A percentile compares a stretch with the other conserved stretches of the same genome.
Evolutionary conservation across 2,113 vertebrate species (phyloP).

Genomic region (Nothocercus julius): DNA sequence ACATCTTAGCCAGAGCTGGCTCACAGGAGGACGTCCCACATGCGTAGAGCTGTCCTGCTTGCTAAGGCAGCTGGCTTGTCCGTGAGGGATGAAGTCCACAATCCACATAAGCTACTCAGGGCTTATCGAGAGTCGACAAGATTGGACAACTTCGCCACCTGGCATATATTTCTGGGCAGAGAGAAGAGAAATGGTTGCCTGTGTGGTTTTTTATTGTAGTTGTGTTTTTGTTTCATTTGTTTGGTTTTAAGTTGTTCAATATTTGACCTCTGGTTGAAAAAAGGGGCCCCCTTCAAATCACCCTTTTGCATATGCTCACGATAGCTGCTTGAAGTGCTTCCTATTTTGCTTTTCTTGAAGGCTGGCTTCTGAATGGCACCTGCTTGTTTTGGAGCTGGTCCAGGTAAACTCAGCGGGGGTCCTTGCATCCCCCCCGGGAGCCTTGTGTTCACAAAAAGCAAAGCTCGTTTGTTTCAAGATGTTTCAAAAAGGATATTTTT

Average conservation of each 20-base stretch:
- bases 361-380: neutral
- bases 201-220: no score
- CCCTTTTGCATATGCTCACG: neutral
- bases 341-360: neutral
- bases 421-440: neutral
- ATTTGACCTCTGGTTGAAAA: neutral
- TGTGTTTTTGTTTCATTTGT: no score
- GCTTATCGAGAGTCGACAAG: neutral
- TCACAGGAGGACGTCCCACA: neutral
- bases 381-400: neutral
- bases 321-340: neutral
- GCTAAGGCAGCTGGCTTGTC: neutral
- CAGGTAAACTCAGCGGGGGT: neutral
- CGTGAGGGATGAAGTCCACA: neutral
- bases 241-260: neutral
- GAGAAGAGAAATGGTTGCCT: neutral
- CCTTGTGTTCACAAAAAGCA: slow-evolving; percentile 60
- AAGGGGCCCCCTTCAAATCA: neutral
- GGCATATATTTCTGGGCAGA: neutral
- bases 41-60: neutral
- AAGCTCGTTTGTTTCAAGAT: slow-evolving; percentile 1
- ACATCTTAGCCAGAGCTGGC: neutral
- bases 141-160: neutral
- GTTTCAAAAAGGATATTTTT: slow-evolving; percentile 62
- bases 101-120: neutral